Base-by-base conservation (phyloP, 1,140 invertebrate species). In the Drosophila orosa region DNA sequence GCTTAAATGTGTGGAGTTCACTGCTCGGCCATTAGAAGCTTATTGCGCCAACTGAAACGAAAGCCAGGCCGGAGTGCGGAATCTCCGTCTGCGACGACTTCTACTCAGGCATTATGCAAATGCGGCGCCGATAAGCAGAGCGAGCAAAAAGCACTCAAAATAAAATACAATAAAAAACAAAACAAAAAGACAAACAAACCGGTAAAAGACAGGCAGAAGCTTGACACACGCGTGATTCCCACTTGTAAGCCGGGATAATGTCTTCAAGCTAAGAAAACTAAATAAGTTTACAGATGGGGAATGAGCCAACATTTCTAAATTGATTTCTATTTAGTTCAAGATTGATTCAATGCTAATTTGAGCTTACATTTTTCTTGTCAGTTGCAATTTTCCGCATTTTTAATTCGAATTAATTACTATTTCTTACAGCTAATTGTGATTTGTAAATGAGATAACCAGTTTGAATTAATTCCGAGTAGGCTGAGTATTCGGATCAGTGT, bases 181-280 rank as follows among this genome's bases (percentile, higher is more conserved):
- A 47, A 47, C 4, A n/a, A 45, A 57, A 57, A n/a, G n/a, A n/a
- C n/a, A n/a, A 75, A 29, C 5, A 48, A 76, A 77, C 65, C 62
- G 65, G 65, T 78, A 78, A 61, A 35, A 62, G 31, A 6, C 57
- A 65, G 75, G 40, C 62, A 63, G 31, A 29, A 42, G 58, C 69
- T 75, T 78, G 68, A 63, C 50, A 79, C 72, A 50, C 65, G 71
- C 71, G 57, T 76, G 87, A 89, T 89, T 69, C 42, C 39, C 31
- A 33, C 24, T 33, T 77, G 63, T 68, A 71, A 68, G 60, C 22
- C 31, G 29, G 10, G 24, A 19, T 66, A 68, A 68, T 50, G 60
- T 40, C 33, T 60, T 33, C n/a, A 68, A 35, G 17, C 42, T 25
- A 31, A n/a, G 33, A 15, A n/a, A 40, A 33, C 29, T 35, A 3